A percentile compares a stretch with the other conserved stretches of the same genome.
Evolutionary conservation across 2,888 invertebrate species (phyloP).

Genomic region (Dolomedes plantarius): DNA sequence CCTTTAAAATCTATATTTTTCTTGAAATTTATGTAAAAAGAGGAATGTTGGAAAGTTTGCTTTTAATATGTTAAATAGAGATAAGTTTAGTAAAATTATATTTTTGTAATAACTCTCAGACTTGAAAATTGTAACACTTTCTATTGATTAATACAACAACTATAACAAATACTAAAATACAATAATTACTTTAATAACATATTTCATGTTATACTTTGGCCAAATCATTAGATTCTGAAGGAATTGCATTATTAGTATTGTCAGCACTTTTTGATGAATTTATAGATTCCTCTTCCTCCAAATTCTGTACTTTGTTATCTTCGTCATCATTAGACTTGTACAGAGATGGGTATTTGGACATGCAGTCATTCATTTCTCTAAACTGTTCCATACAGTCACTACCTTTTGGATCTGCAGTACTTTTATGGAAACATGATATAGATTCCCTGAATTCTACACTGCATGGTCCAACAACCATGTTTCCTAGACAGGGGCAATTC

Average conservation of each 20-base stretch:
- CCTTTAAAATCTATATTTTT: no score
- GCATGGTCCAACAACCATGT: slow-evolving; percentile 98
- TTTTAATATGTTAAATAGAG: no score
- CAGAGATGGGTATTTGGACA: slow-evolving; percentile 89
- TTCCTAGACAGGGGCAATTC: slow-evolving; percentile 97
- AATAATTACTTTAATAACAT: no score
- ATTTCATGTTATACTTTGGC: no score
- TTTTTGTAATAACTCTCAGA: no score
- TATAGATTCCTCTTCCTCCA: background rate
- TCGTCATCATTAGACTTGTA: slow-evolving; percentile 83
- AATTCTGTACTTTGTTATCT: slow-evolving; percentile 11
- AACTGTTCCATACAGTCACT: slow-evolving; percentile 94
- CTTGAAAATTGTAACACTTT: no score
- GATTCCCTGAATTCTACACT: slow-evolving; percentile 94
- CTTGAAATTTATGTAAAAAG: no score
- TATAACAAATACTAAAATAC: no score
- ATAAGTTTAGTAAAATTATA: no score
- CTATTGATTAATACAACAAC: no score
- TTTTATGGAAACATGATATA: slow-evolving; percentile 94
- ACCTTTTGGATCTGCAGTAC: slow-evolving; percentile 90
- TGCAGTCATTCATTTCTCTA: slow-evolving; percentile 92
- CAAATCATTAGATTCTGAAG: background rate
- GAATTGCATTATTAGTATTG: background rate
- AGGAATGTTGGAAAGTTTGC: no score
- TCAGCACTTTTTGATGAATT: background rate